Evolutionary conservation across 92 coral and sea anemone genomes (phyloP).

Genomic region (Porites divaricata): DNA sequence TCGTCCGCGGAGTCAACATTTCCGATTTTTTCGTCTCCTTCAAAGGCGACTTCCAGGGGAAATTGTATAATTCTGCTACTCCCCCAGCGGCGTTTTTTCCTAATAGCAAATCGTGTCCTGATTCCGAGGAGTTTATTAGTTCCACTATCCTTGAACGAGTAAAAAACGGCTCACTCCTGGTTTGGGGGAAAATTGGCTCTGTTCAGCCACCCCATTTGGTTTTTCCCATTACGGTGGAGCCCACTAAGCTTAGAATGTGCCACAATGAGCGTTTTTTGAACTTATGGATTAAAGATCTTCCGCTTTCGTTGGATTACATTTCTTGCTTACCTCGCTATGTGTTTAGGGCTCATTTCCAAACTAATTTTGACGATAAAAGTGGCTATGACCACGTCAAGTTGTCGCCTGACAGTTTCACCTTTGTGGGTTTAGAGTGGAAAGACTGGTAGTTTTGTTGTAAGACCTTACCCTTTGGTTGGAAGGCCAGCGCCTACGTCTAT

Average conservation of each 20-base stretch:
- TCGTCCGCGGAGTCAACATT: neutral
- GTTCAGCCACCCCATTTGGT: constrained; percentile 30
- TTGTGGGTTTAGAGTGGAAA: constrained; percentile 34
- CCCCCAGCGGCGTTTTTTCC: neutral
- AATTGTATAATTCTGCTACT: neutral
- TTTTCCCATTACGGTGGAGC: constrained; percentile 37
- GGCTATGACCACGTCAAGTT: constrained; percentile 40
- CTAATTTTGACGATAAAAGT: constrained; percentile 40
- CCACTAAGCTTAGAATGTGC: constrained; percentile 43
- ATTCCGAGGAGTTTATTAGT: neutral
- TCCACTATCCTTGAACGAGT: constrained; percentile 1
- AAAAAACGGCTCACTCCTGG: neutral
- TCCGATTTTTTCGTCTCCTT: neutral
- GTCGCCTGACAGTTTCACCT: neutral
- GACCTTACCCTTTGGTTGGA: constrained; percentile 56
- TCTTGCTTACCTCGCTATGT: constrained; percentile 35
- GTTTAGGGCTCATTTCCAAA: neutral
- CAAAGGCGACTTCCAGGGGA: neutral
- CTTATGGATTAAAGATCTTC: constrained; percentile 40
- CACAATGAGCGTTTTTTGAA: constrained; percentile 45
- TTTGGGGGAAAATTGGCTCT: neutral
- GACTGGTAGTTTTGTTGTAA: constrained; percentile 49
- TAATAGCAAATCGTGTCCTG: neutral
- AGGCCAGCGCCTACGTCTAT: constrained; percentile 52
- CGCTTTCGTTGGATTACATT: constrained; percentile 35